phyloP scores from a whole-genome alignment of 2,113 vertebrate genomes.

The Odontesthes bonariensis region DNA sequence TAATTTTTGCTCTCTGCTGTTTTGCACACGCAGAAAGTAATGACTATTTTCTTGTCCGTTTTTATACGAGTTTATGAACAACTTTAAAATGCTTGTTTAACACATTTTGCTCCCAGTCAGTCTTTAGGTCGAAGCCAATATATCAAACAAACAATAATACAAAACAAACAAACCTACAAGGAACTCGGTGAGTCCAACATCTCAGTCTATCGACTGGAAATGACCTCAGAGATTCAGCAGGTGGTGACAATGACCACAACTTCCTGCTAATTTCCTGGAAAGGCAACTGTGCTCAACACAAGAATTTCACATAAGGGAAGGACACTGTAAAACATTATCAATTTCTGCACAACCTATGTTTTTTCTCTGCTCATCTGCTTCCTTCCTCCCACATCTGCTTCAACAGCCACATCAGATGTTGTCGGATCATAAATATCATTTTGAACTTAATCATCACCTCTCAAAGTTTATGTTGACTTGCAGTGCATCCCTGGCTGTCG shows the following conservation, averaged over 20 bases:
- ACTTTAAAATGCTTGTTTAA: not conserved
- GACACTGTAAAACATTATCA: too few relatives aligned
- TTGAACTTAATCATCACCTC: not conserved
- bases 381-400: too few relatives aligned
- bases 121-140: not conserved
- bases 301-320: not conserved
- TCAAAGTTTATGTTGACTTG: not conserved
- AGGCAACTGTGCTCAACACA: slow-evolving; percentile 4
- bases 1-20: not conserved
- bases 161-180: not conserved
- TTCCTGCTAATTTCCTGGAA: slow-evolving; percentile 40
- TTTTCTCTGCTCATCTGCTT: not conserved
- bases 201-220: not conserved
- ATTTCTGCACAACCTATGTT: too few relatives aligned
- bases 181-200: not conserved
- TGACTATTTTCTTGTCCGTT: not conserved
- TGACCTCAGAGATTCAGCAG: slow-evolving; percentile 17
- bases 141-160: not conserved
- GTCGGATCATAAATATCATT: too few relatives aligned
- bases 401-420: too few relatives aligned
- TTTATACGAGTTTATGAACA: not conserved
- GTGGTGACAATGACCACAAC: not conserved
- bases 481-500: not conserved
- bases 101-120: not conserved
- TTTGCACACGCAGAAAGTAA: not conserved